Base-by-base conservation (phyloP, 2,888 invertebrate genomes). In the Steromphala cineraria region DNA sequence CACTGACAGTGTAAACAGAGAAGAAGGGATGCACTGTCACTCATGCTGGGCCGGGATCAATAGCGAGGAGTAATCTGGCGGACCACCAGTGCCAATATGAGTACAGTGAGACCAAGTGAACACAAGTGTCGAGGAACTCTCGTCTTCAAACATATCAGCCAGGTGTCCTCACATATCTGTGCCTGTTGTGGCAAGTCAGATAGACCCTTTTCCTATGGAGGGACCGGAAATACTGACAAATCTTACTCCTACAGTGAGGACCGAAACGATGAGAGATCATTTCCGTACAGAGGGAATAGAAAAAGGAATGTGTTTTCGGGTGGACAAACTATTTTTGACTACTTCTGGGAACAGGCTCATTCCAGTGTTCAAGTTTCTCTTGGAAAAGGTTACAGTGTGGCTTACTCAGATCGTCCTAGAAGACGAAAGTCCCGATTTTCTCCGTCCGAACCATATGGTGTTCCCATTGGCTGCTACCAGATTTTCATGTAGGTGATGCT, bases 271-370 rank as follows among this genome's bases (percentile, higher is more conserved):
- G 56, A 36, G 17, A 40, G 40, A 55, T 28, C 56, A 15, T 36
- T 56, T 2, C 10, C 67, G 4, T 67, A 67, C 21, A 17, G 28
- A n/a, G 67, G 36, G 67, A 62, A 46, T 17, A 78, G 21, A 21
- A 52, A 8, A 1, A 28, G n/a, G 1, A 53, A 77, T 36, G 31
- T n/a, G 53, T 76, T 75, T 36, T 75, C 74, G 36, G 53, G 75
- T 31, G 46, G 55, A 75, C 53, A 71, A 75, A 55, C 71, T 13
- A 79, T 79, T 36, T 79, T 79, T 75, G 79, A 79, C 56, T 79
- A 79, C 75, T 79, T 79, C 74, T 79, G 79, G 79, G 79, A 79
- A 17, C 52, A 79, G 55, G 79, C 79, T 13, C 67, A 79, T 28
- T 53, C 76, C 28, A 76, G 28, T 53, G 76, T 55, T 31, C 28